These are phyloP conservation scores for Sinosuthora webbiana DNA, from an alignment of 2,113 vertebrate species.

Conservation along the genomic window DNA sequence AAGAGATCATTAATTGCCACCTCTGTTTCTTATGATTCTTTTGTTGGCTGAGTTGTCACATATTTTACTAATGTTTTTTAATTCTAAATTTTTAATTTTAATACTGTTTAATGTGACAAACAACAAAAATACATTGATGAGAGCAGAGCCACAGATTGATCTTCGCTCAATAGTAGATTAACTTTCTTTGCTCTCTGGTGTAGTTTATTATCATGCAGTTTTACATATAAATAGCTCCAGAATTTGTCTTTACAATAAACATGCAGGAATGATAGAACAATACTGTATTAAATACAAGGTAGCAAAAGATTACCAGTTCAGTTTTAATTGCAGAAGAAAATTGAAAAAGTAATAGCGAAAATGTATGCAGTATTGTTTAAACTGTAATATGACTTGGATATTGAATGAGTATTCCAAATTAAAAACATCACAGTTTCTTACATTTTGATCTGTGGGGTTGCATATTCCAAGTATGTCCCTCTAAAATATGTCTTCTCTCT, in stretches of 20 bases:
- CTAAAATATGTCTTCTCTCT: background rate
- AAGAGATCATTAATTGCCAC: background rate
- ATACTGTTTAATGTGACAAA: background rate
- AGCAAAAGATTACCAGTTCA: background rate
- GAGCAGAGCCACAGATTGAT: background rate
- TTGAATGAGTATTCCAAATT: background rate
- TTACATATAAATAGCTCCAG: background rate
- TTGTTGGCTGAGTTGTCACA: background rate
- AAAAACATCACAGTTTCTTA: background rate
- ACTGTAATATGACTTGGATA: background rate
- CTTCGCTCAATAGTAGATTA: background rate
- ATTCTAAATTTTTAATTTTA: too few relatives aligned
- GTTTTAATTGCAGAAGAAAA: background rate
- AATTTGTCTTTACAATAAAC: background rate
- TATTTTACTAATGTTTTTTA: background rate
- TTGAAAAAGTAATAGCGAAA: background rate
- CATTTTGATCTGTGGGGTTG: background rate
- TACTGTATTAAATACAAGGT: background rate
- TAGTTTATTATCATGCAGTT: background rate
- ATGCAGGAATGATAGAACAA: background rate
- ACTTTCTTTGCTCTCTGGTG: background rate
- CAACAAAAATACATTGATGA: background rate
- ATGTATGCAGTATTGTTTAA: background rate
- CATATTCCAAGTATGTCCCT: fast-evolving
- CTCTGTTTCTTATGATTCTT: background rate